Evolutionary conservation across 2,113 vertebrate species (phyloP).

Genomic region (Amphiprion ocellaris): DNA sequence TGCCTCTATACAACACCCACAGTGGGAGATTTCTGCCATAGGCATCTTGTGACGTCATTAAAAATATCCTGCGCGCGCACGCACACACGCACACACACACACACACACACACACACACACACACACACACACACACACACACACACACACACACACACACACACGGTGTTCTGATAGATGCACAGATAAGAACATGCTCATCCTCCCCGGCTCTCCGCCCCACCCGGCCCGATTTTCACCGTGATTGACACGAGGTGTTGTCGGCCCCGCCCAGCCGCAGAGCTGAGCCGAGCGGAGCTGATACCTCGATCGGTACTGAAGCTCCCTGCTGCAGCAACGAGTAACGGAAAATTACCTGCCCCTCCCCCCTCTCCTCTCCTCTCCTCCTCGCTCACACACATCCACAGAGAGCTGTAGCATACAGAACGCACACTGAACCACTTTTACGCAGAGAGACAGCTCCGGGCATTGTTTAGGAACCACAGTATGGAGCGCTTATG

Average conservation of each 20-base stretch:
- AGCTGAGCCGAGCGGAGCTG: conserved; percentile 54
- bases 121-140: conserved; percentile 9
- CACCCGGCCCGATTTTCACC: conserved; percentile 41
- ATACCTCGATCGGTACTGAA: conserved; percentile 68
- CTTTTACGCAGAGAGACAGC: conserved; percentile 61
- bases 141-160: conserved; percentile 1
- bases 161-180: conserved; percentile 30
- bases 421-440: conserved; percentile 52
- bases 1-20: neutral
- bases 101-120: conserved; percentile 8
- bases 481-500: conserved; percentile 26
- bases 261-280: conserved; percentile 73
- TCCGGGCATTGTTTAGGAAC: conserved; percentile 52
- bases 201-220: conserved; percentile 33
- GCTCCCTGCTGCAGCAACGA: conserved; percentile 68
- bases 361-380: conserved; percentile 71
- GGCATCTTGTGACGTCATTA: neutral
- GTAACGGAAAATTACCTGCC: conserved; percentile 84
- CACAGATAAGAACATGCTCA: conserved; percentile 42
- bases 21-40: neutral
- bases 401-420: conserved; percentile 65
- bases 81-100: neutral
- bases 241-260: conserved; percentile 69
- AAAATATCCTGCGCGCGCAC: neutral
- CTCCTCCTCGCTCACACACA: conserved; percentile 45